Evolutionary conservation across 2,888 invertebrate genomes (phyloP), one percentile per base, ranked within the genome.

Genomic region (Eupithecia pulchellata): DNA sequence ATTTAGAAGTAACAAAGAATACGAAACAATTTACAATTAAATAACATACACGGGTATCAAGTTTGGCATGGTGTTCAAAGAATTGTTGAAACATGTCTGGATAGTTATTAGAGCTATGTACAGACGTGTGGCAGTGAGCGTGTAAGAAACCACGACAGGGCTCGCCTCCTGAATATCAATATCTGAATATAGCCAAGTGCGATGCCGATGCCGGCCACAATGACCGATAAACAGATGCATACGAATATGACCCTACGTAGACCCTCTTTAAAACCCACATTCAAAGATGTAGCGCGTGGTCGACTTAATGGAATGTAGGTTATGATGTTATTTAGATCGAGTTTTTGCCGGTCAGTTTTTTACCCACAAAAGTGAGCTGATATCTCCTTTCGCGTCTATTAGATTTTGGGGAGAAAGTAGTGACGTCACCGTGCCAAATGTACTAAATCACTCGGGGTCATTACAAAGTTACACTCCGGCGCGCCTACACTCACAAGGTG

Each of bases 331-430:
- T 90, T 91, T 91, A 88, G 92, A 86, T 83, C 85, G 81, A 86
- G 84, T 89, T 93, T 91, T 92, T 91, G 89, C 88, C 79, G 83
- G 86, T 86, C 85, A 86, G 86, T 89, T 92, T 92, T 93, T 89
- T 86, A 88, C 85, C 78, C 78, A 84, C 86, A 84, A 84, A 82
- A 79, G 74, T 69, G 52, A 74, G 80, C 89, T 88, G 89, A 91
- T 91, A 92, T 92, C 91, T 91, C 87, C 89, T 92, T 92, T 92
- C 88, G 85, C 87, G 91, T 91, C 92, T 90, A 91, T 92, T 91
- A 91, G 85, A 83, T 84, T 87, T 65, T 55, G 92, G 91, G 89
- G 92, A 90, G 92, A 93, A 93, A 93, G 92, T 92, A 89, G 83
- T 91, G 89, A 89, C 89, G 88, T 91, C 90, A 90, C 77, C 87